phyloP scores from a whole-genome alignment of 30 jellyfish, hydroid and myxozoan species.

The Pelagia noctiluca region DNA sequence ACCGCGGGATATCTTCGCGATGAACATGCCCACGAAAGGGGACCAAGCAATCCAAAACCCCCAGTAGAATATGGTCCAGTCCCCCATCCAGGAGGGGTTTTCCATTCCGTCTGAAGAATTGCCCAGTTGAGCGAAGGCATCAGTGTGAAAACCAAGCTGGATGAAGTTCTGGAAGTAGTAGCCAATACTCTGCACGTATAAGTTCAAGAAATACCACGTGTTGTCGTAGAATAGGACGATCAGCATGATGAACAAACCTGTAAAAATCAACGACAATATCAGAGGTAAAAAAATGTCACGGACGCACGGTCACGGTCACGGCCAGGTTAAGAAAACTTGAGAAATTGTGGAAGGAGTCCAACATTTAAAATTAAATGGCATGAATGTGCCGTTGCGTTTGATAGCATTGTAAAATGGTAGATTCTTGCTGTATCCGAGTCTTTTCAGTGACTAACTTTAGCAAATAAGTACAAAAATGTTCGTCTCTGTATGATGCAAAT shows the following conservation, averaged over 20 bases:
- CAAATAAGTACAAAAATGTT: too few species aligned
- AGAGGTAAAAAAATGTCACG: not conserved
- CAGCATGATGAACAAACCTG: slow-evolving; percentile 86
- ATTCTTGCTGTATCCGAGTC: too few species aligned
- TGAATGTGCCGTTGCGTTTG: not conserved
- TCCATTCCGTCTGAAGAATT: slow-evolving; percentile 92
- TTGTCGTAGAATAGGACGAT: slow-evolving; percentile 76
- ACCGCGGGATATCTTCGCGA: slow-evolving; percentile 96
- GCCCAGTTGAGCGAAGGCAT: slow-evolving; percentile 97
- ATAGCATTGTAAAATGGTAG: too few species aligned
- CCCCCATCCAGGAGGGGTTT: slow-evolving; percentile 88
- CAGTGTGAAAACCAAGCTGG: slow-evolving; percentile 95
- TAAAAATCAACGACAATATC: not conserved
- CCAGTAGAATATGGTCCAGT: slow-evolving; percentile 96
- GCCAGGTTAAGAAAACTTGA: too few species aligned
- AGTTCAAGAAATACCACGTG: slow-evolving; percentile 82
- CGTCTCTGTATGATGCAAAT: too few species aligned
- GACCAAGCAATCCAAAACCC: slow-evolving; percentile 99
- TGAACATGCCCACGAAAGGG: slow-evolving; percentile 97
- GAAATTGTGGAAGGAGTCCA: too few species aligned
- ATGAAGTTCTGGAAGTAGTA: slow-evolving; percentile 83
- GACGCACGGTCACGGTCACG: too few species aligned
- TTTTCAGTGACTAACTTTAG: too few species aligned
- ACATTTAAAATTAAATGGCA: too few species aligned
- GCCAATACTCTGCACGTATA: slow-evolving; percentile 90